Evolutionary conservation across 2,113 vertebrate species (phyloP).

Genomic region (Actenoides lindsayi): DNA sequence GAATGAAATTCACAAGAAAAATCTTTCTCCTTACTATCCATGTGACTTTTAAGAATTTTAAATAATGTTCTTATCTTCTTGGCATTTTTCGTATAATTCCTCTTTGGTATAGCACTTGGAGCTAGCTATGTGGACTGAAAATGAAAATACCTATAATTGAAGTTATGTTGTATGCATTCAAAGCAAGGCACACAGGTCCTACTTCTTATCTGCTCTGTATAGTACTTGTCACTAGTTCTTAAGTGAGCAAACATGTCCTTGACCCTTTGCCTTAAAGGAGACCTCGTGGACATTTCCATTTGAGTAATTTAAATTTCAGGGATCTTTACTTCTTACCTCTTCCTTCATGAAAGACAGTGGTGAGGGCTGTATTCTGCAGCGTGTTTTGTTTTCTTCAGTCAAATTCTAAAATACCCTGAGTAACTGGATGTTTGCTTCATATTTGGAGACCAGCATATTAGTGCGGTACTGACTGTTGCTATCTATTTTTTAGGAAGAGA

Average conservation of each 20-base stretch:
- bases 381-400: not conserved
- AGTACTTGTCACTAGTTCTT: not conserved
- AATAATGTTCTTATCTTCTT: not conserved
- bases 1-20: not conserved
- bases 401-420: not conserved
- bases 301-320: not conserved
- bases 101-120: not conserved
- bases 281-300: not conserved
- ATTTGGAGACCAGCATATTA: not conserved
- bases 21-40: not conserved
- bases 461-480: not conserved
- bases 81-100: not conserved
- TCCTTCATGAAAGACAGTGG: not conserved
- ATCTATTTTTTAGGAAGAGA: slow-evolving; percentile 67
- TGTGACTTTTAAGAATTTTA: not conserved
- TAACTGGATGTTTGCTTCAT: fast-evolving
- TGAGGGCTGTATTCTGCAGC: not conserved
- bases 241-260: not conserved
- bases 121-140: not conserved
- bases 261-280: not conserved
- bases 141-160: not conserved
- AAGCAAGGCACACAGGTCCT: not conserved
- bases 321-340: not conserved
- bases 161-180: not conserved
- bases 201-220: not conserved